Evolutionary conservation across 2,113 vertebrate genomes (phyloP).

Genomic region (Engystomops pustulosus): DNA sequence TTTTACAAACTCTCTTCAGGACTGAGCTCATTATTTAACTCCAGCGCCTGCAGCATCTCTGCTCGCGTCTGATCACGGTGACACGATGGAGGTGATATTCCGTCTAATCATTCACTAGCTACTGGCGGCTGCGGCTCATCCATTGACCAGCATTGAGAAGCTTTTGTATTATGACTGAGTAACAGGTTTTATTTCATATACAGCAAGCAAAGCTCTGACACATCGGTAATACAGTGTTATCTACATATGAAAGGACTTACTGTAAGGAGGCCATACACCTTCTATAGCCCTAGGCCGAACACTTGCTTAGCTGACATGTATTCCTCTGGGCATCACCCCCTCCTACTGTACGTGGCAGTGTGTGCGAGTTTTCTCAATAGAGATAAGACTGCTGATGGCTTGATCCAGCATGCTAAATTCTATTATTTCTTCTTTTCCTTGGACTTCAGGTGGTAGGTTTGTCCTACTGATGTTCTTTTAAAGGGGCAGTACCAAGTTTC

Average conservation of each 20-base stretch:
- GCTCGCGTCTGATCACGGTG: conserved; percentile 20
- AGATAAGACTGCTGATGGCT: no score
- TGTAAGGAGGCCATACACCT: not conserved
- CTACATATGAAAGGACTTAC: not conserved
- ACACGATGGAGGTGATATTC: conserved; percentile 11
- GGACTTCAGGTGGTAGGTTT: no score
- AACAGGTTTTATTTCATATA: not conserved
- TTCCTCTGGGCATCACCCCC: no score
- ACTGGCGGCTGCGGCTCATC: not conserved
- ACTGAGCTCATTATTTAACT: conserved; percentile 1
- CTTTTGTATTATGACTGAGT: not conserved
- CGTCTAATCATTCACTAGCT: conserved; percentile 27
- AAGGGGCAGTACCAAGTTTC: no score
- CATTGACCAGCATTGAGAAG: not conserved
- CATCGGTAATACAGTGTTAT: no score
- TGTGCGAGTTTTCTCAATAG: no score
- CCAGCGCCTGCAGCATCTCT: not conserved
- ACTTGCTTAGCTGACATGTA: no score
- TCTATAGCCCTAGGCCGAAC: no score
- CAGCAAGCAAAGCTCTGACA: not conserved
- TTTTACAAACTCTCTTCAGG: conserved; percentile 9
- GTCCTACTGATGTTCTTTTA: no score
- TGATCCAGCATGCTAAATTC: no score
- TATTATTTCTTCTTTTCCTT: no score
- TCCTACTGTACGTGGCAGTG: no score